A percentile compares a stretch with the other conserved stretches of the same genome.
These are phyloP conservation scores for Heterochromis multidens DNA, from an alignment of 2,113 vertebrate genomes.

Conservation along the genomic window DNA sequence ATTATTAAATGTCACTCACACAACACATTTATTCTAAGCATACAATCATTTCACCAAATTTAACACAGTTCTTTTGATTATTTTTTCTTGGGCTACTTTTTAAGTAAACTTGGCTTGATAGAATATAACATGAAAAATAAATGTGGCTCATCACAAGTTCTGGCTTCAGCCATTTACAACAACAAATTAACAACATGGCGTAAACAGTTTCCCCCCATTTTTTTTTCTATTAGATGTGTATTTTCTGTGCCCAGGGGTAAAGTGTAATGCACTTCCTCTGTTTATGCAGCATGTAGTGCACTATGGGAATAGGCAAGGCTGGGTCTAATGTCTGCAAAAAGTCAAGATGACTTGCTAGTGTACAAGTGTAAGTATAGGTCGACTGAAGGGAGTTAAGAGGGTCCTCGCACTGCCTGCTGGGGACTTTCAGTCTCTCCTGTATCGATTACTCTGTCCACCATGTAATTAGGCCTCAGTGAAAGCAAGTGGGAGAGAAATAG, in stretches of 20 bases:
- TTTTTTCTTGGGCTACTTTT: background rate
- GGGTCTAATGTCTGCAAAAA: slow-evolving; percentile 58
- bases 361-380: slow-evolving; percentile 48
- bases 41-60: background rate
- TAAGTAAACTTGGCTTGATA: background rate
- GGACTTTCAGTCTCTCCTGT: slow-evolving; percentile 67
- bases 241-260: background rate
- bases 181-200: background rate
- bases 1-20: background rate
- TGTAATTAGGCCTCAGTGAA: slow-evolving; percentile 73
- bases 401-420: slow-evolving; percentile 57
- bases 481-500: slow-evolving; percentile 48
- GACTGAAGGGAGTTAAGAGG: slow-evolving; percentile 45
- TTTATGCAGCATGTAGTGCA: slow-evolving; percentile 23
- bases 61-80: background rate
- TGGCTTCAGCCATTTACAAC: background rate
- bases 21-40: background rate
- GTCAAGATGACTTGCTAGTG: slow-evolving; percentile 60
- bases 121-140: slow-evolving; percentile 8
- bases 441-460: slow-evolving; percentile 72
- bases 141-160: background rate
- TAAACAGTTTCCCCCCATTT: background rate
- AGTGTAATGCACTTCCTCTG: slow-evolving; percentile 57
- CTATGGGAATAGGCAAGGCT: slow-evolving; percentile 18
- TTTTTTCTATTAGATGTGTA: background rate